Evolutionary conservation across 2,113 vertebrate species (phyloP).

Genomic region (Perca fluviatilis): DNA sequence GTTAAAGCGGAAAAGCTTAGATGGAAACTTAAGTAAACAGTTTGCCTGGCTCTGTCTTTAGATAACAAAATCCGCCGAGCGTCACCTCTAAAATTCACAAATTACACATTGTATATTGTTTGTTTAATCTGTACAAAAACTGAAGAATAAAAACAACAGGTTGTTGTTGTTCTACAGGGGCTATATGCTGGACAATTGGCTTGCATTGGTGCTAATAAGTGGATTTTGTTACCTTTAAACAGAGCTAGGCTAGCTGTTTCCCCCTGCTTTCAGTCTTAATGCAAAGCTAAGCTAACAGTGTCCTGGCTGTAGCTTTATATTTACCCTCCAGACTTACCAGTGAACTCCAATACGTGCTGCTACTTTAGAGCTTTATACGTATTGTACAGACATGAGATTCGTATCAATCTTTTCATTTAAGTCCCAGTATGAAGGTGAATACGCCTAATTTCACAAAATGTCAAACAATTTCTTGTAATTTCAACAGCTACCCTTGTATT

Average conservation of each 20-base stretch:
- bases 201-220: too few species aligned
- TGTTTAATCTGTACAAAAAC: too few species aligned
- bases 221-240: background rate
- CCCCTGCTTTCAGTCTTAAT: background rate
- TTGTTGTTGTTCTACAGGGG: too few species aligned
- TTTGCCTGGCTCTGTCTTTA: background rate
- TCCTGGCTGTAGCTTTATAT: background rate
- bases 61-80: background rate
- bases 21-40: too few species aligned
- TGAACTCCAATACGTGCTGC: too few species aligned
- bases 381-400: too few species aligned
- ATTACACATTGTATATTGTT: background rate
- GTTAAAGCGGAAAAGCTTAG: too few species aligned
- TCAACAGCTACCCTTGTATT: background rate
- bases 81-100: background rate
- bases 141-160: too few species aligned
- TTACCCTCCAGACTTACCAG: too few species aligned
- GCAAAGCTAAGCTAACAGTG: background rate
- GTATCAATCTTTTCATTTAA: background rate
- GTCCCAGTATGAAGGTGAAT: background rate
- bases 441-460: background rate
- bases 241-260: background rate
- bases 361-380: too few species aligned
- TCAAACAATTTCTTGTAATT: background rate
- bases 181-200: too few species aligned